Conservation (phyloP, 2,888 invertebrate genomes). For the Aspidiotus rigidus region DNA sequence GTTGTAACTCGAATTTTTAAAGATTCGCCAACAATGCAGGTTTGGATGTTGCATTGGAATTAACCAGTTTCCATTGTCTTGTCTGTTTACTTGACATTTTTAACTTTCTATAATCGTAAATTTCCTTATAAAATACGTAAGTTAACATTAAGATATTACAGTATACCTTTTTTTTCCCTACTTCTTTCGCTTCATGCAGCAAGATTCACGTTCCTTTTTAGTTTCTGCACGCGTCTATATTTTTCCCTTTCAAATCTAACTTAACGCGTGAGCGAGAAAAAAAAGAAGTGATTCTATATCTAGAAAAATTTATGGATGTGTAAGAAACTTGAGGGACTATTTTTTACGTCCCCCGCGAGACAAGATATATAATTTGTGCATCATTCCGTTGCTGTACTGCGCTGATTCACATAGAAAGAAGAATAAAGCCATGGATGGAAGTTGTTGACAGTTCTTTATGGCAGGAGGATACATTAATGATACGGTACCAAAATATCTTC, state of each 20-base stretch:
- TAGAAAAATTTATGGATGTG: conserved; percentile 7
- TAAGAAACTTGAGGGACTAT: no score
- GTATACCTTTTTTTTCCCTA: conserved; percentile 17
- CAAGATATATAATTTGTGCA: neutral
- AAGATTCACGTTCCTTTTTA: conserved; percentile 24
- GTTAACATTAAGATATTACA: conserved; percentile 31
- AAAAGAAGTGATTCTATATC: neutral
- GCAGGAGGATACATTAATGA: no score
- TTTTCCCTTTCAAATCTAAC: conserved; percentile 15
- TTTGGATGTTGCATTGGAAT: conserved; percentile 9
- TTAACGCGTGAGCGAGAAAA: neutral
- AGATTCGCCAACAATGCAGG: conserved; percentile 18
- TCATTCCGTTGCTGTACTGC: neutral
- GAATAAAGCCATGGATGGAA: neutral
- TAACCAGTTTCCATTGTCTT: conserved; percentile 29
- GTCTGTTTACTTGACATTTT: conserved; percentile 31
- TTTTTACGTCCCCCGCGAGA: no score
- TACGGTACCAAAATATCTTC: no score
- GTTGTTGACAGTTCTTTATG: neutral
- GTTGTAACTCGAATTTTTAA: conserved; percentile 6
- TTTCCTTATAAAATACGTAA: conserved; percentile 31
- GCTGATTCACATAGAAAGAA: neutral
- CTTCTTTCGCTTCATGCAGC: conserved; percentile 8
- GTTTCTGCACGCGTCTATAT: conserved; percentile 32
- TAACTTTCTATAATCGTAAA: conserved; percentile 33